Base-by-base conservation (phyloP, 1,140 invertebrate genomes). In the Capitella teleta region DNA sequence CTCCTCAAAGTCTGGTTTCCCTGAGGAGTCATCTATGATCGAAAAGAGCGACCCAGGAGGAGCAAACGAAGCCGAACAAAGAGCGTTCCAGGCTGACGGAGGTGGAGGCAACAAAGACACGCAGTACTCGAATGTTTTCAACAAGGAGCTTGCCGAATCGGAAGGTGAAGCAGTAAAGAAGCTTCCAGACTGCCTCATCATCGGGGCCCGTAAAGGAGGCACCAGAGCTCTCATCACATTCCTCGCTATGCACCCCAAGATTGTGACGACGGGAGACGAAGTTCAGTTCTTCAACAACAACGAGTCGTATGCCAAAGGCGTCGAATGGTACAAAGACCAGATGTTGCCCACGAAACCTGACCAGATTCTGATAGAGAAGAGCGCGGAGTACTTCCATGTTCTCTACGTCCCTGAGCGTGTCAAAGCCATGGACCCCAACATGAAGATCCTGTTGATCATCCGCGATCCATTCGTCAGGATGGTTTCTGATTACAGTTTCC, bases 401-500 rank as follows among this genome's bases (percentile, higher is more conserved):
- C 18, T 12, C 10, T 16, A 34, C n/a, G 34, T 21, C 2, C 49
- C 49, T 8, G 21, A 19, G 8, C 26, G 41, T n/a, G 46, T 51
- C 8, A 24, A 1, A 4, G 4, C 16, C 14, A 46, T 51, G 49
- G 21, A 25, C 19, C 18, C 21, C 23, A 34, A 30, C 3, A 51
- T 38, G 28, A 86, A 84, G 67, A 70, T 95, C 10, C 74, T 95
- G 24, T 80, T 91, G 4, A 86, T 94, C 8, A 84, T 94, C 1
- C 73, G 89, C 19, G 86, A 95, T 72, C 91, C 91, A 1, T 87
- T 92, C 6, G 90, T 85, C 0, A 73, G 91, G 45, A 86, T 88
- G 6, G 84, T 95, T 24, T 92, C 87, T n/a, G 90, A 94, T 70
- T 93, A 92, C 59, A 84, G n/a, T n/a, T n/a, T n/a, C n/a, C n/a